Evolutionary conservation across 2,113 vertebrate species (phyloP).

Genomic region (Phrynosoma blainvillii): DNA sequence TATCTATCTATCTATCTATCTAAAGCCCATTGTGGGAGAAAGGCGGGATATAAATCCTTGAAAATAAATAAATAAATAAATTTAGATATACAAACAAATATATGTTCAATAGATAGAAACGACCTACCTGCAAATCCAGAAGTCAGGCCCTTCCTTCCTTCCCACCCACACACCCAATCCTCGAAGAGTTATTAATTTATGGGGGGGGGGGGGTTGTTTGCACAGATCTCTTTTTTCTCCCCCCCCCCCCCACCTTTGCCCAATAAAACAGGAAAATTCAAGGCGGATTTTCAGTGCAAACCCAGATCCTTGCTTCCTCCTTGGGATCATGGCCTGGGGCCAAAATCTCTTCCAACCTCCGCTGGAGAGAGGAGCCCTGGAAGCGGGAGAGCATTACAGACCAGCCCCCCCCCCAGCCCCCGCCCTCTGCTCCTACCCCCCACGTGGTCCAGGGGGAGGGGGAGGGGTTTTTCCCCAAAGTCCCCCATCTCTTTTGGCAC

Average conservation of each 20-base stretch:
- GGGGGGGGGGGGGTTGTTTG: neutral
- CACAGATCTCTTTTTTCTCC: too few species aligned
- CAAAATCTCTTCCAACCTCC: slow-evolving; percentile 17
- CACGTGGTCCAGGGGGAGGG: neutral
- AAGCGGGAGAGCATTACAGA: slow-evolving; percentile 1
- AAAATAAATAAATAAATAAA: too few species aligned
- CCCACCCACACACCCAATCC: neutral
- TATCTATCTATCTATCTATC: too few species aligned
- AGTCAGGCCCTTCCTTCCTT: neutral
- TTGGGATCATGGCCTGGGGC: slow-evolving; percentile 12
- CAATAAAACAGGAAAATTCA: slow-evolving; percentile 11
- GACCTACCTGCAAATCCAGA: slow-evolving; percentile 39
- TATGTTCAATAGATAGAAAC: neutral
- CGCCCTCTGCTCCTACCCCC: neutral
- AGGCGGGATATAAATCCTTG: too few species aligned
- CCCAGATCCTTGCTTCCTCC: neutral
- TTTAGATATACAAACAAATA: too few species aligned
- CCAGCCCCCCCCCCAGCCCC: neutral
- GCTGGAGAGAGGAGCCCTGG: neutral
- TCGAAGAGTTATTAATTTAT: neutral
- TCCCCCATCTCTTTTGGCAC: neutral
- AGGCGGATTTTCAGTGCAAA: neutral
- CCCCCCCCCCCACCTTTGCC: neutral
- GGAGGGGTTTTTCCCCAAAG: too few species aligned
- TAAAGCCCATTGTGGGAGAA: too few species aligned